phyloP scores from a whole-genome alignment of 2,797 vertebrate genomes.

The Galago senegalensis region DNA sequence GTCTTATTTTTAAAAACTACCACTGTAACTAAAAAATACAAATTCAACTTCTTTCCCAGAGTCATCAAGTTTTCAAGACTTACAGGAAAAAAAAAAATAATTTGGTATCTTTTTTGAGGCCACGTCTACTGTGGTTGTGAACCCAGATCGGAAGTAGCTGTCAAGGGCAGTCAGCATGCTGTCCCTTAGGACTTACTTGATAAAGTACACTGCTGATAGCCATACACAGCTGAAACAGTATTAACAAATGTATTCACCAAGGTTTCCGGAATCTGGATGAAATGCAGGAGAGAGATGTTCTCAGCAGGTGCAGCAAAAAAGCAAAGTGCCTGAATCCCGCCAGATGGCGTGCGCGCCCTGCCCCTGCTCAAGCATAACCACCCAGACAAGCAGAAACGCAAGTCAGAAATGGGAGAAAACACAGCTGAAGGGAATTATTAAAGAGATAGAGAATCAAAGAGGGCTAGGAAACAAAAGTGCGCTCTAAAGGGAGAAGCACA shows the following conservation, averaged over 20 bases:
- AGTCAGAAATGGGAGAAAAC: background rate
- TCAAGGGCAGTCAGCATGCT: too few species aligned
- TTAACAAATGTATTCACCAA: background rate
- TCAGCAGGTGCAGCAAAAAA: background rate
- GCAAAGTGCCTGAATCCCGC: background rate
- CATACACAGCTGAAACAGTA: background rate
- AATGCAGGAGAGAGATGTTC: too few species aligned
- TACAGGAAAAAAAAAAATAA: background rate
- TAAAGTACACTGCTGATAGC: background rate
- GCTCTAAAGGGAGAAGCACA: background rate
- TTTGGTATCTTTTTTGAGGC: background rate
- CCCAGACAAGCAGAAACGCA: background rate
- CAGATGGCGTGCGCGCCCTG: accelerated
- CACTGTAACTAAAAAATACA: background rate
- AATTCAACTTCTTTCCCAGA: background rate
- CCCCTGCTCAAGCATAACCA: background rate
- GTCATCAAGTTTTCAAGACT: background rate
- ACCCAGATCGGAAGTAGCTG: background rate
- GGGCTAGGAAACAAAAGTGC: background rate
- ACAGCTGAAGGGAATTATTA: background rate
- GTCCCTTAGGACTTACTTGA: background rate
- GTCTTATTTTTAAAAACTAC: background rate
- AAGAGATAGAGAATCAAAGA: background rate
- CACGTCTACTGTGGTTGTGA: background rate
- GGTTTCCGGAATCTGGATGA: background rate